Percentiles rank a stretch among this genome's conserved stretches.
phyloP scores from a whole-genome alignment of 2,797 vertebrate species.

The Pogonophryne albipinna region DNA sequence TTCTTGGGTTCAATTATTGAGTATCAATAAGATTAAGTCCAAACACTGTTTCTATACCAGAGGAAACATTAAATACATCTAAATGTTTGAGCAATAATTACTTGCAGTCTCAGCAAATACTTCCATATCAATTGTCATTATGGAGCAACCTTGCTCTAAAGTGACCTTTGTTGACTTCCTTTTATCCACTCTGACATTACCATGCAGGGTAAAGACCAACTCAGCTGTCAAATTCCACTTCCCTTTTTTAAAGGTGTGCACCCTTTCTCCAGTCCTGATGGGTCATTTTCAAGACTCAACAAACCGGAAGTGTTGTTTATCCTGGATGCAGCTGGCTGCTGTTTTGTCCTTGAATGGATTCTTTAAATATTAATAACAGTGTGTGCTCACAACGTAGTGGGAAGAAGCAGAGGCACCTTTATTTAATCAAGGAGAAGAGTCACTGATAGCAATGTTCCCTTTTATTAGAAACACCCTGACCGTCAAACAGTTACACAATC shows the following conservation, averaged over 20 bases:
- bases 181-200: not conserved
- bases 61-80: not conserved
- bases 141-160: not conserved
- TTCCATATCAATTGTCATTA: not conserved
- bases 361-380: conserved; percentile 30
- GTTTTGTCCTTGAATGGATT: conserved; percentile 26
- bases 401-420: conserved; percentile 27
- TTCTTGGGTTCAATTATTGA: not conserved
- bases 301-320: conserved; percentile 15
- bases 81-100: not conserved
- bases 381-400: conserved; percentile 23
- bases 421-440: not conserved
- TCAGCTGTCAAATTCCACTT: conserved; percentile 27
- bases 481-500: too few species aligned
- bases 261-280: conserved; percentile 30
- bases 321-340: conserved; percentile 33
- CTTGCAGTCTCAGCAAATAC: not conserved
- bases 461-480: too few species aligned
- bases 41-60: too few species aligned
- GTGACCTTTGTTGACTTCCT: not conserved
- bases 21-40: not conserved
- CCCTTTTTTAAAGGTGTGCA: conserved; percentile 16
- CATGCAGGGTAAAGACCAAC: conserved; percentile 25
- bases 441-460: conserved; percentile 38
- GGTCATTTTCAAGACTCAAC: conserved; percentile 65